Conservation (phyloP, 2,888 invertebrate genomes). For the Crematogaster levior region DNA sequence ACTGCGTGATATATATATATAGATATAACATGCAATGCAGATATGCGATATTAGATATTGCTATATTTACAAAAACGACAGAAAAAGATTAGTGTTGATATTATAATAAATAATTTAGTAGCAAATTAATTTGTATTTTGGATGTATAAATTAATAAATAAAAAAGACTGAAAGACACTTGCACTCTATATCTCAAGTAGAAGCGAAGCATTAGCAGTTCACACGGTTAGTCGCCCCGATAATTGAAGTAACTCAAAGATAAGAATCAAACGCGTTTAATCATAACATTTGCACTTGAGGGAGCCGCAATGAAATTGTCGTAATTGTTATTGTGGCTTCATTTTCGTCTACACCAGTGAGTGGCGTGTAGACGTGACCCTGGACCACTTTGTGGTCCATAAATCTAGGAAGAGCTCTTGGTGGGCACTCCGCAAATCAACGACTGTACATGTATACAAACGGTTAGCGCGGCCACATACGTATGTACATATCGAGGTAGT, state of each 20-base stretch:
- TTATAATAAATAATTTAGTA: neutral
- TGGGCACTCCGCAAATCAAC: neutral
- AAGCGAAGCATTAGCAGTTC: neutral
- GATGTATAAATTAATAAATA: neutral
- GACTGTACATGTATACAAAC: constrained; percentile 40
- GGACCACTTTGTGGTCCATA: constrained; percentile 43
- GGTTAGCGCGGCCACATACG: constrained; percentile 18
- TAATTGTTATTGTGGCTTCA: constrained; percentile 33
- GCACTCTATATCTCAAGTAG: too few species aligned
- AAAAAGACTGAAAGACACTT: too few species aligned
- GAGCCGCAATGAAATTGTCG: neutral
- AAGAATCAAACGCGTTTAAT: constrained; percentile 16
- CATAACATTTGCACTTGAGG: constrained; percentile 3
- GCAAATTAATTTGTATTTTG: neutral
- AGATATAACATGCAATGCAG: too few species aligned
- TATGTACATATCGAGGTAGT: constrained; percentile 50
- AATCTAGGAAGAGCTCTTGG: constrained; percentile 42
- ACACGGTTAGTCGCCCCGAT: neutral
- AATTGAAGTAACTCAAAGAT: neutral
- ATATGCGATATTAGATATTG: too few species aligned
- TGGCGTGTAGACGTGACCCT: constrained; percentile 30
- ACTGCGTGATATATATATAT: too few species aligned
- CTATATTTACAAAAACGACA: neutral
- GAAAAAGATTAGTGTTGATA: neutral
- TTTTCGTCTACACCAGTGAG: constrained; percentile 15